Base-by-base conservation (phyloP, 2,113 vertebrate genomes). In the Cichladusa arquata region DNA sequence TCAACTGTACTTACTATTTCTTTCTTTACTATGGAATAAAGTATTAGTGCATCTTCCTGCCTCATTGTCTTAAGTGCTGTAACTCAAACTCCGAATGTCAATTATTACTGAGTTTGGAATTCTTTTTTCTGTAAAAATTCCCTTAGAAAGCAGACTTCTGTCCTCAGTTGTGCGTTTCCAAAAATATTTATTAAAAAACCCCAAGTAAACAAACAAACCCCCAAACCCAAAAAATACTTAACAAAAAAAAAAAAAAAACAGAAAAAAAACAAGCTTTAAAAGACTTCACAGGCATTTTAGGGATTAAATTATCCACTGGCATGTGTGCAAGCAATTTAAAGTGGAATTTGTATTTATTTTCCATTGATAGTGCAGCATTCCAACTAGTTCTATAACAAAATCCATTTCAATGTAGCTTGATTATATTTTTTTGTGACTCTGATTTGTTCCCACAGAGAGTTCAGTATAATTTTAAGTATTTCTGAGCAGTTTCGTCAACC, bases 221-320 rank as follows among this genome's bases (percentile, higher is more conserved):
- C 24, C 8, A 28, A 71, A 8, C 5, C 14, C 8, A 13, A 51
- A 58, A 58, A 31, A 48, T 9, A 14, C 26, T 22, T 9, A 8
- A 28, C 5, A 28, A 28, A 65, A 77, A 11, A 1, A 0, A 7
- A 33, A 17, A 20, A 28, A 14, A 67, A 36, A 2, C 0, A 7
- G 28, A 17, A 20, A 28, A 14, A 67, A 36, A 2, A 0, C 12
- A n/a, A 82, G 9, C 42, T 76, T 72, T n/a, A 72, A 86, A 70
- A 60, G 1, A 72, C 36, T 76, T 85, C 45, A 7, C 9, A 62
- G 28, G n/a, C 17, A 36, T 85, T 88, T 57, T 62, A 40, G 12
- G 62, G 47, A 28, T 74, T 28, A 89, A 80, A 23, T 86, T 42
- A 18, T 20, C 17, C 58, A 3, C 9, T 50, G 15, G 48, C 12